These are phyloP conservation scores for Phataginus tetradactyla DNA, from an alignment of 2,797 vertebrate species.

Conservation along the genomic window DNA sequence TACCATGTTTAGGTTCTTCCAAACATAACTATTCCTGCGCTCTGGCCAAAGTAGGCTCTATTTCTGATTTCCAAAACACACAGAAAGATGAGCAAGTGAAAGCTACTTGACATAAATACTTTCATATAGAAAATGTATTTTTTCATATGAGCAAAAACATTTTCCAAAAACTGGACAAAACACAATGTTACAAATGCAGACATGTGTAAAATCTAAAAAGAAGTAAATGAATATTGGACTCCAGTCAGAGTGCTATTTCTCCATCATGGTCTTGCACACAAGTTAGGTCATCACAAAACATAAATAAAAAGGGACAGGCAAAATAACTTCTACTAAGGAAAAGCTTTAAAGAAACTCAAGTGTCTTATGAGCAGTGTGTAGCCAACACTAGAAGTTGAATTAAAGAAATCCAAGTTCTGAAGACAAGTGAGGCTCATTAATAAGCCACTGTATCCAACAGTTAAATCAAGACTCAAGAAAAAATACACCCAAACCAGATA, in stretches of 20 bases:
- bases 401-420: slow-evolving; percentile 53
- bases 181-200: slow-evolving; percentile 50
- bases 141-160: slow-evolving; percentile 31
- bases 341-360: slow-evolving; percentile 57
- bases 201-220: slow-evolving; percentile 12
- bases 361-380: slow-evolving; percentile 36
- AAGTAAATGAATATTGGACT: background rate
- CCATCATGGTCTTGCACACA: slow-evolving; percentile 4
- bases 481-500: slow-evolving; percentile 33
- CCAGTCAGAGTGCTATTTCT: slow-evolving; percentile 55
- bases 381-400: slow-evolving; percentile 46
- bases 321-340: slow-evolving; percentile 35
- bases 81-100: slow-evolving; percentile 13
- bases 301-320: slow-evolving; percentile 64
- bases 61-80: slow-evolving; percentile 33
- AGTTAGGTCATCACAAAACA: slow-evolving; percentile 40
- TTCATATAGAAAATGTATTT: slow-evolving; percentile 39
- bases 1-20: slow-evolving; percentile 45
- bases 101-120: background rate
- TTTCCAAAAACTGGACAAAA: slow-evolving; percentile 53
- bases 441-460: slow-evolving; percentile 6
- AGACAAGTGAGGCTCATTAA: slow-evolving; percentile 33
- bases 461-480: slow-evolving; percentile 52
- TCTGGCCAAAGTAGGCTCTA: background rate
- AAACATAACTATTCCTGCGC: background rate